Evolutionary conservation across 2,888 invertebrate genomes (phyloP), one percentile per base, ranked within the genome.

Genomic region (Drosophila atripex): DNA sequence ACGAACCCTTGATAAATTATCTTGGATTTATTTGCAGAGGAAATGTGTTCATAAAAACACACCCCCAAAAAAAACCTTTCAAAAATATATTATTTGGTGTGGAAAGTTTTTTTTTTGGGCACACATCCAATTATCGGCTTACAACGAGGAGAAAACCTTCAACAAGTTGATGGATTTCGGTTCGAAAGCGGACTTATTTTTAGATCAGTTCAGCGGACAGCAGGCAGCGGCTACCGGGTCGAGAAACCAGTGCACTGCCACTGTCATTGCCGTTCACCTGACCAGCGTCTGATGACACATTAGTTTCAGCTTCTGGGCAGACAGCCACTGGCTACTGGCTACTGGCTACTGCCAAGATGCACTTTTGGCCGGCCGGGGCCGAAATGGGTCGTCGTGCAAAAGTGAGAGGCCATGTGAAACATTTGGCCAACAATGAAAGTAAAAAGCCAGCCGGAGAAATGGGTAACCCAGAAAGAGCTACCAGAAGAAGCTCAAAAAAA

Each of bases 261-360:
- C 53, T 64, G 71, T 55, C 71, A 73, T 49, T 66, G 83, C 77
- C 71, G 58, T 64, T 75, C 80, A 77, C 75, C 73, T 78, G 85
- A 71, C 71, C 76, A 80, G 71, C 72, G 63, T 45, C 58, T 45
- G 49, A 71, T 77, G 63, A 66, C 32, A 63, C 63, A 71, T 75
- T 64, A 35, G 28, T 46, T 39, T 38, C 3, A 8, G 39, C 39
- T 39, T 18, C 16, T 39, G 39, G 35, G 35, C 28, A 28, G 28
- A 5, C 21, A 23, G 21, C 21, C 0, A 28, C 35, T 35, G 3
- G 35, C 5, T 12, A 21, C 21, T 21, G 53, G 57, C 46, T 60
- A 56, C 73, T 73, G 69, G n/a, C n/a, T 35, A 14, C 18, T 16
- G 65, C 65, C 38, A 60, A 68, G 65, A 51, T 53, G 49, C 71